phyloP scores from a whole-genome alignment of 1,140 invertebrate genomes.

The Drosophila teissieri region DNA sequence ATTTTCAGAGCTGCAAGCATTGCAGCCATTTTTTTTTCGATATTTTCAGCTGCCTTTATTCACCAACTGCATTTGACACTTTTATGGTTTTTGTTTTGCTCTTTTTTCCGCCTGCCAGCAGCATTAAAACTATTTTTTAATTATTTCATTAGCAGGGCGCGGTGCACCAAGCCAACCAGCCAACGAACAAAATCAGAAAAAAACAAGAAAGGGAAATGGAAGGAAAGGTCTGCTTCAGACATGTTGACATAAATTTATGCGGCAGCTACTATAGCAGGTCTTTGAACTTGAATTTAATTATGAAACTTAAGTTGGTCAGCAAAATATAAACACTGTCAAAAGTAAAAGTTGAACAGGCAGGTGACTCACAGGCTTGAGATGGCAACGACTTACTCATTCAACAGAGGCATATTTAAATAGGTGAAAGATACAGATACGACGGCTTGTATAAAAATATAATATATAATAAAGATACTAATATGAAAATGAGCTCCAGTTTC shows the following conservation, averaged over 20 bases:
- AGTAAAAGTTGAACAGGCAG: conserved; percentile 39
- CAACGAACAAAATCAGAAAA: conserved; percentile 1
- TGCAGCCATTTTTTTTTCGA: conserved; percentile 5
- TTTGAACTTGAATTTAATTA: conserved; percentile 52
- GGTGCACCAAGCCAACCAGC: not conserved
- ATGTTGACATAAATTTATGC: conserved; percentile 43
- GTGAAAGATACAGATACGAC: conserved; percentile 9
- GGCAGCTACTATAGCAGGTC: conserved; percentile 33
- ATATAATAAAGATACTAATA: no score
- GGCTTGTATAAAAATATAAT: no score
- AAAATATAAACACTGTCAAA: conserved; percentile 30
- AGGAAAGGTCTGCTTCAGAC: conserved; percentile 41
- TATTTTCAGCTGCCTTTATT: conserved; percentile 5
- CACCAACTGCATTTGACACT: conserved; percentile 43
- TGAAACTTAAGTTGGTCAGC: conserved; percentile 42
- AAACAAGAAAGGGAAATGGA: conserved; percentile 6
- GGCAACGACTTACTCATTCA: conserved; percentile 7
- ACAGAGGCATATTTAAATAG: conserved; percentile 7
- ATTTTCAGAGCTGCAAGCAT: conserved; percentile 32
- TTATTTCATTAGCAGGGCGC: conserved; percentile 49
- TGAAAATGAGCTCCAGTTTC: not conserved
- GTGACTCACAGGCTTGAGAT: conserved; percentile 17
- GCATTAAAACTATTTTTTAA: conserved; percentile 50
- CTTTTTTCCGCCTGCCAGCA: conserved; percentile 36
- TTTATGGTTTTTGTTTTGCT: conserved; percentile 30